Evolutionary conservation across 2,888 invertebrate species (phyloP), one percentile per base, ranked within the genome.

Genomic region (Hypomecis atomaria): DNA sequence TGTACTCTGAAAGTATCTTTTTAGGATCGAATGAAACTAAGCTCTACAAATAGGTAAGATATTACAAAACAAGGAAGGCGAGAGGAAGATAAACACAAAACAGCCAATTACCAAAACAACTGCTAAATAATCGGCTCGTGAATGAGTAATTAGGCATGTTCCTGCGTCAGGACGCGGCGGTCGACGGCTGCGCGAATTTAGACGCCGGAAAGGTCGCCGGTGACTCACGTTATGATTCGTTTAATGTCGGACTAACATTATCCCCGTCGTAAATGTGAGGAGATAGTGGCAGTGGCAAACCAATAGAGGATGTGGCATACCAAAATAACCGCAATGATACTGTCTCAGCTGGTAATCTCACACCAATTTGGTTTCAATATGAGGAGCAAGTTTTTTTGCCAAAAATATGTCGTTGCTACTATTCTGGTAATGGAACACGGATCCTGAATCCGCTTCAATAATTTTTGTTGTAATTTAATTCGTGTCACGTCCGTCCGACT

Each of bases 151-250:
- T 82, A 82, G 77, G 65, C 66, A 62, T 71, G 73, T 58, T 75
- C 73, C 77, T 71, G 78, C 70, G 72, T 68, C 64, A 67, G 70
- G 66, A 67, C 59, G 68, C 62, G 45, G 70, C 78, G 87, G 85
- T 86, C 87, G 86, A 86, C 87, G 84, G 84, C 84, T 80, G 83
- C 76, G 87, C 88, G 79, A 89, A 91, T 87, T 89, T 89, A 90
- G 89, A 86, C 73, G 77, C 82, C 69, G 82, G 77, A 89, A 89
- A 89, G 89, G 87, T 88, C 88, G 84, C 59, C 70, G 69, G 76
- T 90, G 90, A 90, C 74, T 90, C 89, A 90, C 71, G 62, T 76
- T 76, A 79, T 79, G 78, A 82, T 81, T 61, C 74, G 64, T 60
- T 66, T 65, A 65, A 72, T 66, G 58, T 44, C 67, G 59, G 58